These are phyloP conservation scores for Drosophila buzzatii DNA, from an alignment of 2,888 invertebrate genomes.

Conservation along the genomic window DNA sequence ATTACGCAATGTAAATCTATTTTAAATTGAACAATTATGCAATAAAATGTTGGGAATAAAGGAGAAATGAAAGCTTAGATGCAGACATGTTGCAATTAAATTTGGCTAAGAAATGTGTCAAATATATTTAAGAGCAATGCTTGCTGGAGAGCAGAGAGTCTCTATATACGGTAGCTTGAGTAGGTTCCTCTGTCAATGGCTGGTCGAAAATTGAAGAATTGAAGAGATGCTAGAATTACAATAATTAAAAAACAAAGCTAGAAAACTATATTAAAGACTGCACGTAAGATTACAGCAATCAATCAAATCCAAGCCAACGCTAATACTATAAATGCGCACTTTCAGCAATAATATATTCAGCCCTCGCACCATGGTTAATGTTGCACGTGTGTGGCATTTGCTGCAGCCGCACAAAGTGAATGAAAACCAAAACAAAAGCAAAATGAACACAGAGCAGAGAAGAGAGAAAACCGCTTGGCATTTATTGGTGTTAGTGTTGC, in stretches of 20 bases:
- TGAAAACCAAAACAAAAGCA: constrained; percentile 35
- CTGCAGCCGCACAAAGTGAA: constrained; percentile 40
- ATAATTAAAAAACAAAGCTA: background rate
- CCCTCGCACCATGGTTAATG: constrained; percentile 42
- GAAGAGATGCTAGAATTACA: too few species aligned
- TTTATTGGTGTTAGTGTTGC: constrained; percentile 52
- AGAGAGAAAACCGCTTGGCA: constrained; percentile 47
- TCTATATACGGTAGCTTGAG: background rate
- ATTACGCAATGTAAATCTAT: background rate
- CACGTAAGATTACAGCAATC: background rate
- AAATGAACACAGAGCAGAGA: background rate
- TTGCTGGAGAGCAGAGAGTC: background rate
- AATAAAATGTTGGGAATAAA: background rate
- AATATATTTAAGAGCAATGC: background rate
- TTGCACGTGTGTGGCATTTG: constrained; percentile 56
- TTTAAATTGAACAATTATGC: background rate
- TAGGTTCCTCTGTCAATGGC: background rate
- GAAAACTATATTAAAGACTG: background rate
- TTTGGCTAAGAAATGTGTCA: background rate
- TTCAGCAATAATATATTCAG: constrained; percentile 2
- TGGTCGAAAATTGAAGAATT: too few species aligned
- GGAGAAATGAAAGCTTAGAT: background rate
- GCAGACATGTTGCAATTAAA: background rate
- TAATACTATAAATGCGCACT: background rate
- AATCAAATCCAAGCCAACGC: background rate